Evolutionary conservation across 2,888 invertebrate genomes (phyloP).

Genomic region (Heliconius ismenius): DNA sequence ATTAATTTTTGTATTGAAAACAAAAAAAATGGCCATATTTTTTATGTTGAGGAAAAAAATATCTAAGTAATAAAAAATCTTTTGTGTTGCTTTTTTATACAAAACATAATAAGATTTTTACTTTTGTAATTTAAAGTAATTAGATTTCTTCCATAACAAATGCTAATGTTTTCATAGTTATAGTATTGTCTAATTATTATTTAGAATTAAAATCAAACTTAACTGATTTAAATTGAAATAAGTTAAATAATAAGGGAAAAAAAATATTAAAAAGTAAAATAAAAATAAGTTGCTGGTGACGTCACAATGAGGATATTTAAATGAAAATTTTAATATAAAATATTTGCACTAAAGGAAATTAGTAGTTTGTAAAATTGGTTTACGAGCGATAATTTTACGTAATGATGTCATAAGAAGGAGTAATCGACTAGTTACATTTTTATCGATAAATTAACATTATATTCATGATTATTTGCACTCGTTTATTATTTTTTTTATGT

Average conservation of each 20-base stretch:
- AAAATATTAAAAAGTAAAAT: too few species aligned
- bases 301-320: too few species aligned
- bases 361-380: too few species aligned
- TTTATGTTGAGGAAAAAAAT: background rate
- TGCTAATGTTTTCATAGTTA: background rate
- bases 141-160: background rate
- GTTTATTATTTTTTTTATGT: too few species aligned
- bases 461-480: too few species aligned
- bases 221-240: background rate
- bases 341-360: too few species aligned
- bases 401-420: too few species aligned
- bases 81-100: background rate
- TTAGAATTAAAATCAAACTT: background rate
- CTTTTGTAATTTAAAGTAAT: background rate
- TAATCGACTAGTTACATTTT: too few species aligned
- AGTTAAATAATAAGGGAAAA: too few species aligned
- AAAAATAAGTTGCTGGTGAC: background rate
- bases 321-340: too few species aligned
- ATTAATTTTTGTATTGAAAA: background rate
- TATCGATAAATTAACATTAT: too few species aligned
- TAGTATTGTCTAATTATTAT: background rate
- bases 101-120: background rate
- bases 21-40: background rate
- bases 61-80: background rate
- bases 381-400: too few species aligned